These are phyloP conservation scores for Rhinoderma darwinii DNA, from an alignment of 2,113 vertebrate species.

Conservation along the genomic window DNA sequence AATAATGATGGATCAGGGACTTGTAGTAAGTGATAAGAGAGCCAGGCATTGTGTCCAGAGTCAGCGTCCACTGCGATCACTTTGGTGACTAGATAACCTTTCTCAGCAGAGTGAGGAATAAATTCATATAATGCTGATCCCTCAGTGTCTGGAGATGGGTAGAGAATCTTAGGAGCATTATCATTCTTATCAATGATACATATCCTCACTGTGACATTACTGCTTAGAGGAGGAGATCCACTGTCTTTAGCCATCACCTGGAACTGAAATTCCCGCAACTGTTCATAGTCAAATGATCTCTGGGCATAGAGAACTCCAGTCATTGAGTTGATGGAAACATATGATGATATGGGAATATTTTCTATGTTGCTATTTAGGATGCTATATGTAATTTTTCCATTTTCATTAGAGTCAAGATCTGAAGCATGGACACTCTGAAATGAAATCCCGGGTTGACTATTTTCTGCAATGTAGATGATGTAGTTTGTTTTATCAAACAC, in stretches of 20 bases:
- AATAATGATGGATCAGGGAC: slow-evolving; percentile 65
- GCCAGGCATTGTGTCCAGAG: slow-evolving; percentile 21
- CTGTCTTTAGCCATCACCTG: slow-evolving; percentile 26
- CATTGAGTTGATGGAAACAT: slow-evolving; percentile 42
- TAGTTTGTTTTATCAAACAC: slow-evolving; percentile 76
- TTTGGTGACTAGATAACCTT: slow-evolving; percentile 26
- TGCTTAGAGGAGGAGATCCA: slow-evolving; percentile 24
- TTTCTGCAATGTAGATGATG: slow-evolving; percentile 62
- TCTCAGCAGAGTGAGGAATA: slow-evolving; percentile 27
- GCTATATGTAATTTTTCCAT: slow-evolving; percentile 58
- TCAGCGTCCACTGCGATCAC: slow-evolving; percentile 8
- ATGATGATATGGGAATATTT: slow-evolving; percentile 23
- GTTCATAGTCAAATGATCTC: slow-evolving; percentile 17
- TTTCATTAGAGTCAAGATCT: slow-evolving; percentile 41
- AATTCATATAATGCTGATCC: slow-evolving; percentile 10
- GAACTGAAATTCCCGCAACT: slow-evolving; percentile 14
- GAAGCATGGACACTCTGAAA: slow-evolving; percentile 54
- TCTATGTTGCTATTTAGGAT: neutral
- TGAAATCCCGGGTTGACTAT: slow-evolving; percentile 50
- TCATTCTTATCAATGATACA: slow-evolving; percentile 30
- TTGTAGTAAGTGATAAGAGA: slow-evolving; percentile 57
- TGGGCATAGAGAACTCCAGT: neutral
- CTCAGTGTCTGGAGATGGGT: slow-evolving; percentile 21
- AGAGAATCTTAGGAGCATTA: slow-evolving; percentile 22
- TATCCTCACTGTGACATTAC: slow-evolving; percentile 21